These are phyloP conservation scores for Saccopteryx leptura DNA, from an alignment of 2,113 vertebrate species.

Conservation along the genomic window DNA sequence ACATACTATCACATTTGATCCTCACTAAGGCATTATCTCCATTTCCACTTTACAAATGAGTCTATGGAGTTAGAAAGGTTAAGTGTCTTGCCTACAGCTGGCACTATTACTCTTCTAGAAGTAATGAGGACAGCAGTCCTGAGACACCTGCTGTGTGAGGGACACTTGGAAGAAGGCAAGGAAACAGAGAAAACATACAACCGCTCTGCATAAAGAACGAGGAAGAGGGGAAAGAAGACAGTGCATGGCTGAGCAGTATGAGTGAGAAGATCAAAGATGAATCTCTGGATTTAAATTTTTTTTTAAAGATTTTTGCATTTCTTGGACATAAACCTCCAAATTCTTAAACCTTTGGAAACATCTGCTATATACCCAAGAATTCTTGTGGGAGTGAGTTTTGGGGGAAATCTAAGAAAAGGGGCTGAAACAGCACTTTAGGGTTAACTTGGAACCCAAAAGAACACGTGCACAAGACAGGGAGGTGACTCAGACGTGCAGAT, in stretches of 20 bases:
- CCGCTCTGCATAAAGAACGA: background rate
- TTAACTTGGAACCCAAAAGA: too few relatives aligned
- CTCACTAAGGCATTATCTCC: background rate
- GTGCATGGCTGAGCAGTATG: background rate
- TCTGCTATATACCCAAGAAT: background rate
- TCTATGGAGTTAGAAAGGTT: background rate
- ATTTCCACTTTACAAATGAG: background rate
- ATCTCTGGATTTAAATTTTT: background rate
- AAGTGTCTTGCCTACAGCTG: background rate
- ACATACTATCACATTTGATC: background rate
- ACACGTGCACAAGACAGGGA: accelerated
- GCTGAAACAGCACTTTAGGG: background rate
- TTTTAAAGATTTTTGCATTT: background rate
- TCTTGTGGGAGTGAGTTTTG: background rate
- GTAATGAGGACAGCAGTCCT: background rate
- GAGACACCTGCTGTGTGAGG: background rate
- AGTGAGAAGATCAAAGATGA: background rate
- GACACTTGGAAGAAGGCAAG: background rate
- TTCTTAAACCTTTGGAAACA: constrained; percentile 32
- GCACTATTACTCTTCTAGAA: background rate
- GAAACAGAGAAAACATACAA: background rate
- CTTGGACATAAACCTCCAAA: constrained; percentile 38
- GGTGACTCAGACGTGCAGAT: background rate
- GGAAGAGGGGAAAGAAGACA: background rate
- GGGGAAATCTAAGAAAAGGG: background rate